Evolutionary conservation across 2,888 invertebrate species (phyloP).

Genomic region (Xestobium rufovillosum): DNA sequence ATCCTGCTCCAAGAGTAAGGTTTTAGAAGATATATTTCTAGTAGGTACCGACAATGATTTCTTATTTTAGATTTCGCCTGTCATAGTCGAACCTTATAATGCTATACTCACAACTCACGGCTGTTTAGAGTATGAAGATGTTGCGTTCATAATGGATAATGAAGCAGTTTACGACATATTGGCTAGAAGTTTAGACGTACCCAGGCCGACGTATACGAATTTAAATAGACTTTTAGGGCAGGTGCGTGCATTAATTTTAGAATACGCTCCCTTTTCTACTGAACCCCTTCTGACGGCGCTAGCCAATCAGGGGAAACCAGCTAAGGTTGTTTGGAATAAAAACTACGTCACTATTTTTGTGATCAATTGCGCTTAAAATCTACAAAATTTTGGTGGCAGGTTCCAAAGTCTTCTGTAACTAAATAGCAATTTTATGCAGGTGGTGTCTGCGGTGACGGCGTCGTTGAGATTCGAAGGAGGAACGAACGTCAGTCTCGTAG

Average conservation of each 20-base stretch:
- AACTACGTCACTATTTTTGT: constrained; percentile 4
- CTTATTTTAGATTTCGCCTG: constrained; percentile 54
- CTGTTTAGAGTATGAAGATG: constrained; percentile 60
- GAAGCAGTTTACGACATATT: constrained; percentile 73
- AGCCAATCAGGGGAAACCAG: not conserved
- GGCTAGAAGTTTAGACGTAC: constrained; percentile 62
- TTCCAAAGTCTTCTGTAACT: too few relatives aligned
- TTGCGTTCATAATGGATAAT: constrained; percentile 68
- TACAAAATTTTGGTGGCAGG: too few relatives aligned
- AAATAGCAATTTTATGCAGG: too few relatives aligned
- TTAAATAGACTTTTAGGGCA: constrained; percentile 72
- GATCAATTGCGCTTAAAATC: too few relatives aligned
- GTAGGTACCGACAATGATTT: not conserved
- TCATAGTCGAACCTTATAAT: constrained; percentile 74
- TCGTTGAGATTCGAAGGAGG: constrained; percentile 63
- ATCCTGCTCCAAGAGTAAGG: constrained; percentile 68
- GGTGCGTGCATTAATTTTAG: constrained; percentile 41
- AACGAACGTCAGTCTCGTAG: constrained; percentile 59
- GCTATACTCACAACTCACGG: constrained; percentile 62
- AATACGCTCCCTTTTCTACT: too few relatives aligned
- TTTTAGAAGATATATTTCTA: not conserved
- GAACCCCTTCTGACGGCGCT: not conserved
- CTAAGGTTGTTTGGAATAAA: too few relatives aligned
- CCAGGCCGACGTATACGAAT: constrained; percentile 78
- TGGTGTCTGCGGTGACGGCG: constrained; percentile 62